Conservation (phyloP, 2,888 invertebrate species). For the Odontomyia ornata region DNA sequence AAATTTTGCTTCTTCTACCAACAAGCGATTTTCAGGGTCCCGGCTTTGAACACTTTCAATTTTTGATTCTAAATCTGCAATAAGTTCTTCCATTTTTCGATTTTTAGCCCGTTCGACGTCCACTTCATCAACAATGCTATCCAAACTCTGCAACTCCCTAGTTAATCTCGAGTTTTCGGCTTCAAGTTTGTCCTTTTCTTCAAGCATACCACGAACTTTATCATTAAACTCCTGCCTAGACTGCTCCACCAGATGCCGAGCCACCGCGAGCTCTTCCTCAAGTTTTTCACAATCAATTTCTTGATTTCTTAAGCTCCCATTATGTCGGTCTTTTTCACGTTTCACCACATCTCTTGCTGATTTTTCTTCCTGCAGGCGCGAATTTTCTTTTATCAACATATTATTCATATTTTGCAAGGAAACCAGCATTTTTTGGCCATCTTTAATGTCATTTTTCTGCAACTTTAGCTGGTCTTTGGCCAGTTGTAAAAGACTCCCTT, state of each 20-base stretch:
- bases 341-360: conserved; percentile 6
- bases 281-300: conserved; percentile 1
- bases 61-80: conserved; percentile 8
- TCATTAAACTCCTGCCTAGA: conserved; percentile 27
- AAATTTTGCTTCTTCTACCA: neutral
- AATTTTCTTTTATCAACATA: neutral
- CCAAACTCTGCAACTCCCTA: conserved; percentile 5
- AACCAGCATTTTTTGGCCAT: neutral
- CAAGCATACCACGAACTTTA: conserved; percentile 21
- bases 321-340: conserved; percentile 13
- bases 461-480: conserved; percentile 12
- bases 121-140: conserved; percentile 5
- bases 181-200: conserved; percentile 22
- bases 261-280: neutral
- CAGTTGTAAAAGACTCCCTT: conserved; percentile 1
- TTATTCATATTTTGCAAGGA: neutral
- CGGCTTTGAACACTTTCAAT: neutral
- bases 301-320: neutral
- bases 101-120: conserved; percentile 6
- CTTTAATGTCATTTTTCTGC: neutral
- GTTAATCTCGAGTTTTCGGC: conserved; percentile 1
- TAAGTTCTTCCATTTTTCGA: conserved; percentile 22
- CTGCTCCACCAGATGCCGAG: neutral
- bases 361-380: conserved; percentile 21
- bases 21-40: neutral